phyloP scores from a whole-genome alignment of 1,140 invertebrate species.

The Scaptomyza hsui region DNA sequence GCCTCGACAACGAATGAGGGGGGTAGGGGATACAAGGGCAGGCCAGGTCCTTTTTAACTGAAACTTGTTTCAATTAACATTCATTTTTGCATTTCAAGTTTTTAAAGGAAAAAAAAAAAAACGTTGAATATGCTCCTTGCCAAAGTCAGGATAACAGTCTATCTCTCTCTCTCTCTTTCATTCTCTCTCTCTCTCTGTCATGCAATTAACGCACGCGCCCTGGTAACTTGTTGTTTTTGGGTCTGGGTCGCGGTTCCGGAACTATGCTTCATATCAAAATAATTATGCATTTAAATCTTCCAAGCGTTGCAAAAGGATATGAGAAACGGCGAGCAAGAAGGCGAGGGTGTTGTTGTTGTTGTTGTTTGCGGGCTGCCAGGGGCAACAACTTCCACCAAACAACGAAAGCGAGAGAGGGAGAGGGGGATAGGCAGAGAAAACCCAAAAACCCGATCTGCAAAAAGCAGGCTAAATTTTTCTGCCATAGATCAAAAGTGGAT shows the following conservation, averaged over 20 bases:
- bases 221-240: constrained; percentile 13
- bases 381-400: constrained; percentile 18
- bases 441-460: neutral
- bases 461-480: constrained; percentile 2
- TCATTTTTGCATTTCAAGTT: constrained; percentile 74
- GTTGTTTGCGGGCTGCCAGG: constrained; percentile 35
- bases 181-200: constrained; percentile 24
- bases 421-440: neutral
- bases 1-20: constrained; percentile 1
- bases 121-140: constrained; percentile 6
- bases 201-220: constrained; percentile 70
- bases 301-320: constrained; percentile 74
- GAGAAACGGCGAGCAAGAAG: neutral
- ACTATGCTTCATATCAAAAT: constrained; percentile 80
- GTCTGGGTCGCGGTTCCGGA: constrained; percentile 58
- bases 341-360: neutral
- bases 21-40: neutral
- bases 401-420: neutral
- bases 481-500: constrained; percentile 18
- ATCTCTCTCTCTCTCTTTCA: constrained; percentile 25
- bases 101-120: constrained; percentile 63
- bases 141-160: constrained; percentile 45
- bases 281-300: constrained; percentile 81
- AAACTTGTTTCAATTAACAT: constrained; percentile 78
- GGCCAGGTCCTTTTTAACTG: constrained; percentile 50